Evolutionary conservation across 1,140 invertebrate species (phyloP).

Genomic region (Zaprionus inermis): DNA sequence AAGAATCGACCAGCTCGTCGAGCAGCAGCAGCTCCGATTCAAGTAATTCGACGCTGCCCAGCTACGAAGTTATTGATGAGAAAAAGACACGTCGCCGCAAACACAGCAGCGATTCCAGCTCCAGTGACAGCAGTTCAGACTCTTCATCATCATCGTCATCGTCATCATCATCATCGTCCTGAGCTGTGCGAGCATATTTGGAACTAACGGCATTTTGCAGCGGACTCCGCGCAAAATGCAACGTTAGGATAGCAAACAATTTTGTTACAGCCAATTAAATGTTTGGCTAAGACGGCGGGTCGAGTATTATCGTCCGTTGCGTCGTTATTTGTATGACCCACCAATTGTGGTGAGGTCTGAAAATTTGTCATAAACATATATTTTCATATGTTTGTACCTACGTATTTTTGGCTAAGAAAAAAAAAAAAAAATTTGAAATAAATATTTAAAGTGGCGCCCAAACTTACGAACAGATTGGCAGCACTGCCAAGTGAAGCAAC

Average conservation of each 20-base stretch:
- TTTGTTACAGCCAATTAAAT: slow-evolving; percentile 46
- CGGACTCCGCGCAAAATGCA: slow-evolving; percentile 30
- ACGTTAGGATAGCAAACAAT: slow-evolving; percentile 48
- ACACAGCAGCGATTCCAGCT: slow-evolving; percentile 61
- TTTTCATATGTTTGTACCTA: slow-evolving; percentile 66
- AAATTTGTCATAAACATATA: slow-evolving; percentile 46
- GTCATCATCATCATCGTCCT: slow-evolving; percentile 72
- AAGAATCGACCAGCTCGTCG: slow-evolving; percentile 67
- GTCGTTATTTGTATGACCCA: slow-evolving; percentile 50
- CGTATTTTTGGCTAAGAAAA: slow-evolving; percentile 26
- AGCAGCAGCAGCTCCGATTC: slow-evolving; percentile 71
- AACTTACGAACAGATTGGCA: slow-evolving; percentile 30
- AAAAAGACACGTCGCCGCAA: slow-evolving; percentile 67
- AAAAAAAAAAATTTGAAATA: slow-evolving; percentile 43
- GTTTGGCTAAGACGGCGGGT: slow-evolving; percentile 35
- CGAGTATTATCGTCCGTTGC: background rate
- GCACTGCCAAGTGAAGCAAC: slow-evolving; percentile 1
- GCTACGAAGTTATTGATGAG: slow-evolving; percentile 82
- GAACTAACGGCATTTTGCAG: slow-evolving; percentile 48
- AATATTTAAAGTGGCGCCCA: slow-evolving; percentile 60
- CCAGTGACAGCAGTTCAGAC: slow-evolving; percentile 61
- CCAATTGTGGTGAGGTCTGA: slow-evolving; percentile 6
- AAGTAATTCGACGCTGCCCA: slow-evolving; percentile 79
- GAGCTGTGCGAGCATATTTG: slow-evolving; percentile 43
- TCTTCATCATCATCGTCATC: slow-evolving; percentile 70